Base-by-base conservation (phyloP, 2,888 invertebrate species). In the Liposcelis brunnea region DNA sequence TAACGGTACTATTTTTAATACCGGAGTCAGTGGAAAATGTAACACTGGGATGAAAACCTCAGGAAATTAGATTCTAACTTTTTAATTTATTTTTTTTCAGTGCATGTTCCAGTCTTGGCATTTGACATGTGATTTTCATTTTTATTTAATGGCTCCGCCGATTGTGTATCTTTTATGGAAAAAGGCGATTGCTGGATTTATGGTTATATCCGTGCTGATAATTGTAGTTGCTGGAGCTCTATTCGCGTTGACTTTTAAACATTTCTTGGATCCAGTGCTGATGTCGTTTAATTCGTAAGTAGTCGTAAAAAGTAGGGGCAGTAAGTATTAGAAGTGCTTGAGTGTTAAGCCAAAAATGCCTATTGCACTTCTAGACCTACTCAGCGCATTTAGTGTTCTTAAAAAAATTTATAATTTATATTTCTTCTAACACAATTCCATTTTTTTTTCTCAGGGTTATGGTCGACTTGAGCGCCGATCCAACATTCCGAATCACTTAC, bases 31-130 rank as follows among this genome's bases (percentile, higher is more conserved):
- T 8, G 26, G 4, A 26, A 26, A 26, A 26, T 26, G 8, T 26
- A 26, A 26, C 26, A 26, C 26, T 8, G 8, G 26, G 8, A 6
- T 26, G 26, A 26, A 6, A 8, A 26, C 26, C 26, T 26, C 26
- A 26, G 26, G 26, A 8, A 8, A 26, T 26, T 26, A 26, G 8
- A 26, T 26, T 6, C 26, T 6, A 26, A 26, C 8, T 26, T 31
- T 18, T 26, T 19, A 15, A 15, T n/a, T 16, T 31, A 7, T 42
- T 34, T 35, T 45, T 57, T 63, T 67, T 33, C 61, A 80, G 79
- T 80, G 80, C 54, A 66, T 79, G 60, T 65, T 72, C 1, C 68
- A 72, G 49, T 69, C 75, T 1, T 80, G 80, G 80, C 78, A 77
- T 59, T 67, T 79, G 31, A 74, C 80, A 0, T 75, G 75, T 49